Evolutionary conservation across 2,888 invertebrate genomes (phyloP).

Genomic region (Venusia cambrica): DNA sequence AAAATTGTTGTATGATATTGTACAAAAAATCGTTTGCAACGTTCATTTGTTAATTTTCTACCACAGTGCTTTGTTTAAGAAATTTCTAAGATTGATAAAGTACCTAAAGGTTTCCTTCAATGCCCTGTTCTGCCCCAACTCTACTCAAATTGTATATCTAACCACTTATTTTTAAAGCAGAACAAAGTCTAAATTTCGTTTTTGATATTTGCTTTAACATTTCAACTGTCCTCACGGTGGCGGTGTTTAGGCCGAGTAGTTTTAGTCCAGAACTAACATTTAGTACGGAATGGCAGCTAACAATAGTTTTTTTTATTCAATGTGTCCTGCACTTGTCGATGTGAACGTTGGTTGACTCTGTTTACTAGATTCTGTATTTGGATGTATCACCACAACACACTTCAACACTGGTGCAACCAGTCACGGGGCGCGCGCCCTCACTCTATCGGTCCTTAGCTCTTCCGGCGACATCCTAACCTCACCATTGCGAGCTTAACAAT

Average conservation of each 20-base stretch:
- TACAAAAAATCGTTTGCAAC: too few species aligned
- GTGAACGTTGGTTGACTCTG: constrained; percentile 71
- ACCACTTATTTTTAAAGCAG: constrained; percentile 68
- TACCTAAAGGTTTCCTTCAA: constrained; percentile 63
- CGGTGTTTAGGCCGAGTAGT: constrained; percentile 77
- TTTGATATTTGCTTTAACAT: constrained; percentile 78
- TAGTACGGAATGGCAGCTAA: constrained; percentile 77
- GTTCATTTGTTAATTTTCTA: too few species aligned
- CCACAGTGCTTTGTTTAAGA: too few species aligned
- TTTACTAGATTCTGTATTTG: constrained; percentile 76
- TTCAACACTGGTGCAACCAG: constrained; percentile 55
- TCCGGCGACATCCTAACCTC: constrained; percentile 72
- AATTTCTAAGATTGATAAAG: constrained; percentile 11
- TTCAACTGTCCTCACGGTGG: constrained; percentile 70
- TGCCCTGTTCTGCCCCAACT: constrained; percentile 66
- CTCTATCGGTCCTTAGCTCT: constrained; percentile 67
- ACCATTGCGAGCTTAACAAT: constrained; percentile 79
- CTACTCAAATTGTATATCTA: constrained; percentile 49
- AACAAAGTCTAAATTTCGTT: constrained; percentile 82
- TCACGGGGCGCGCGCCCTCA: constrained; percentile 55
- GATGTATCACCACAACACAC: constrained; percentile 78
- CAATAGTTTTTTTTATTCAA: constrained; percentile 51
- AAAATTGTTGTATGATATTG: too few species aligned
- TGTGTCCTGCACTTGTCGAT: constrained; percentile 69
- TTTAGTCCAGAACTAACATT: constrained; percentile 58